A percentile compares a stretch with the other conserved stretches of the same genome.
Conservation (phyloP, 2,797 vertebrate species). For the Manis pentadactyla region DNA sequence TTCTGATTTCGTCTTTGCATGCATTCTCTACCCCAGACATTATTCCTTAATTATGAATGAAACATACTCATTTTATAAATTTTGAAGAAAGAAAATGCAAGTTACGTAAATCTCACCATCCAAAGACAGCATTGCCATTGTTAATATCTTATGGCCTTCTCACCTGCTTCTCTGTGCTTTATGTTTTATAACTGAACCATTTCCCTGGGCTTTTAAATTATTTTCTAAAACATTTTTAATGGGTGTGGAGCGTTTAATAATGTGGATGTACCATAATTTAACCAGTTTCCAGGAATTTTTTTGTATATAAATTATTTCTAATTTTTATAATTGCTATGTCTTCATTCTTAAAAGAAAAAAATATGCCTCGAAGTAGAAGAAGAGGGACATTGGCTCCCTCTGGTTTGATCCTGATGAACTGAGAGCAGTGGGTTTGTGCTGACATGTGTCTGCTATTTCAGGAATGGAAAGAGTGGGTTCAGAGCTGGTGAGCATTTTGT, state of each 20-base stretch:
- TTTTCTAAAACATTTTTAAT: slow-evolving; percentile 65
- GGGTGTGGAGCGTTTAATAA: slow-evolving; percentile 61
- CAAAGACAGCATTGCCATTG: neutral
- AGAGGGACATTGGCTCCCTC: neutral
- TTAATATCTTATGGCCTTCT: slow-evolving; percentile 22
- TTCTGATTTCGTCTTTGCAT: slow-evolving; percentile 39
- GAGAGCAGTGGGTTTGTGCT: neutral
- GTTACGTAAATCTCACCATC: slow-evolving; percentile 39
- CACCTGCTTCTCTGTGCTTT: slow-evolving; percentile 18
- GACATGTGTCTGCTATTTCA: slow-evolving; percentile 4
- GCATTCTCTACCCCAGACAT: slow-evolving; percentile 5
- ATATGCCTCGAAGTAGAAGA: slow-evolving; percentile 60
- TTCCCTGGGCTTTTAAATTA: slow-evolving; percentile 53
- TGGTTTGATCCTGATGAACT: slow-evolving; percentile 6
- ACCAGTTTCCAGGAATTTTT: slow-evolving; percentile 27
- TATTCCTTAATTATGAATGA: slow-evolving; percentile 40
- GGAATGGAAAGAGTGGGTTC: neutral
- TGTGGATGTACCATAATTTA: slow-evolving; percentile 37
- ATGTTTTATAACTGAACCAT: slow-evolving; percentile 43
- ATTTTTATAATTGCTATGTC: slow-evolving; percentile 50
- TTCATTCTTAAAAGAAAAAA: slow-evolving; percentile 56
- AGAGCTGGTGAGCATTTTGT: neutral
- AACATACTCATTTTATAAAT: slow-evolving; percentile 54
- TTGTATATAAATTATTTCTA: slow-evolving; percentile 61
- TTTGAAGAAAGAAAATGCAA: slow-evolving; percentile 50